Percentiles rank a stretch among this genome's conserved stretches.
These are phyloP conservation scores for Himalopsyche tibetana DNA, from an alignment of 2,888 invertebrate genomes.

Conservation along the genomic window DNA sequence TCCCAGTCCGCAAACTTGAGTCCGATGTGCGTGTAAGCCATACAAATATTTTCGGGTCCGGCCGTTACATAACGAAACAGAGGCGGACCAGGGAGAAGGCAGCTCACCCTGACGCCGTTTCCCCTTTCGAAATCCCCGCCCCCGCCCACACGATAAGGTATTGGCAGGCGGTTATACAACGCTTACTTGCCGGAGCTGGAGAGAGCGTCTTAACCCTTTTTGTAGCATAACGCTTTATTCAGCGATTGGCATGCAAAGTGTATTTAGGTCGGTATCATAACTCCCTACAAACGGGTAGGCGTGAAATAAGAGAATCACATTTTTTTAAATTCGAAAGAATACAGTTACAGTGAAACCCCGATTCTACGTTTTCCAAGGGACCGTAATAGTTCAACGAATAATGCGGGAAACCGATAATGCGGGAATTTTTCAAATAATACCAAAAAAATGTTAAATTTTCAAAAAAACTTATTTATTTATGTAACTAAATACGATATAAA, in stretches of 20 bases:
- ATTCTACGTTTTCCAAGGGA: too few relatives aligned
- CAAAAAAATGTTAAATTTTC: too few relatives aligned
- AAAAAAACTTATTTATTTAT: too few relatives aligned
- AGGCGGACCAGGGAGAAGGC: not conserved
- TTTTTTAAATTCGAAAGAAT: too few relatives aligned
- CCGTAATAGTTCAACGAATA: too few relatives aligned
- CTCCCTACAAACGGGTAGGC: not conserved
- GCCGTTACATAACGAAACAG: constrained; percentile 52
- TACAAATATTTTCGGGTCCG: constrained; percentile 60
- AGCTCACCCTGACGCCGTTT: constrained; percentile 19
- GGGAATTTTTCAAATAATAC: too few relatives aligned
- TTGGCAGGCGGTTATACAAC: constrained; percentile 65
- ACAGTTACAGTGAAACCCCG: too few relatives aligned
- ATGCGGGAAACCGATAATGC: too few relatives aligned
- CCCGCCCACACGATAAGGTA: constrained; percentile 63
- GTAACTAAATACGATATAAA: too few relatives aligned
- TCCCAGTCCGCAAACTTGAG: constrained; percentile 55
- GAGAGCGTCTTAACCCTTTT: constrained; percentile 64
- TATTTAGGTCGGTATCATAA: constrained; percentile 35
- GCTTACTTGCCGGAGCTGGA: constrained; percentile 61
- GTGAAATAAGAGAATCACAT: too few relatives aligned
- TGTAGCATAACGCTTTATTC: constrained; percentile 58
- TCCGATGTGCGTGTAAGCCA: constrained; percentile 61
- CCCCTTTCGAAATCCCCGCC: constrained; percentile 32
- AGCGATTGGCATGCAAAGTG: constrained; percentile 26